Percentiles rank a stretch among this genome's conserved stretches.
Evolutionary conservation across 1,140 invertebrate genomes (phyloP).

Genomic region (Triops longicaudatus): DNA sequence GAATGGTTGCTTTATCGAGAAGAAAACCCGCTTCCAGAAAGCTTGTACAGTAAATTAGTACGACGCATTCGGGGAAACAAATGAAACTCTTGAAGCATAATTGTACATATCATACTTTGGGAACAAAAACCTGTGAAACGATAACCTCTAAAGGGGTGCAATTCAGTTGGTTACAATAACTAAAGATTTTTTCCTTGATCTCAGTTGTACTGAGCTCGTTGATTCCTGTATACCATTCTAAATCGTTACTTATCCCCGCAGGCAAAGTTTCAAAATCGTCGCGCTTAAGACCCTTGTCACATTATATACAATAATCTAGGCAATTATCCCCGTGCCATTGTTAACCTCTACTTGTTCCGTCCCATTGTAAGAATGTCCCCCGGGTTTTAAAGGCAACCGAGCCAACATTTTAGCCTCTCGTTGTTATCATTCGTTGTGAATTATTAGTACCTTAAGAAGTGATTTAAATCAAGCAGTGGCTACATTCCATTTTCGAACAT

Average conservation of each 20-base stretch:
- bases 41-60: background rate
- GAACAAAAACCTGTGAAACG: background rate
- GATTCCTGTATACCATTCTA: background rate
- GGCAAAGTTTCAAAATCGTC: background rate
- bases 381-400: background rate
- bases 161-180: background rate
- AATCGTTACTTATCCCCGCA: background rate
- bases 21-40: constrained; percentile 5
- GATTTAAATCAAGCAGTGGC: too few species aligned
- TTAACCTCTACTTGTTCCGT: background rate
- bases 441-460: background rate
- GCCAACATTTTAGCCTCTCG: background rate
- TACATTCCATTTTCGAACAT: too few species aligned
- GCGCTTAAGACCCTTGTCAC: background rate
- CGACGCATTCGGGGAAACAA: background rate
- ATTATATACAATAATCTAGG: background rate
- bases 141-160: background rate
- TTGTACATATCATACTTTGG: background rate
- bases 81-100: background rate
- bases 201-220: background rate
- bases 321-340: background rate
- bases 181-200: background rate
- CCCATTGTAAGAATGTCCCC: background rate
- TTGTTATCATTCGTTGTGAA: background rate
- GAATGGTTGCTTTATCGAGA: constrained; percentile 47